Evolutionary conservation across 2,113 vertebrate species (phyloP).

Genomic region (Aspidoscelis tigris): DNA sequence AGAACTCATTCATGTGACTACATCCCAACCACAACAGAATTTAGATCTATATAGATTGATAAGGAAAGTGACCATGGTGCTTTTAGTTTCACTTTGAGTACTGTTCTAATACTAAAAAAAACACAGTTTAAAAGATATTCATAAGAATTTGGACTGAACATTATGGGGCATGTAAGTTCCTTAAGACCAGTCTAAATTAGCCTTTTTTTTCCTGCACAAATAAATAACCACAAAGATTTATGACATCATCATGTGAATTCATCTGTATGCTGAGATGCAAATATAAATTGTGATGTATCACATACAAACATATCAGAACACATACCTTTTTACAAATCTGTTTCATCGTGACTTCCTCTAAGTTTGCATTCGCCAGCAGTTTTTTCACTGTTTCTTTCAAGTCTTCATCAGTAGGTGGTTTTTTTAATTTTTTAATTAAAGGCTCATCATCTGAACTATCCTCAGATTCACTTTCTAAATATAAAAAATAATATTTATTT

Average conservation of each 20-base stretch:
- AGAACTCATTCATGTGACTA: too few relatives aligned
- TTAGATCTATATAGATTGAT: too few relatives aligned
- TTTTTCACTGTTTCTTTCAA: constrained; percentile 87
- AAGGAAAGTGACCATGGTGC: too few relatives aligned
- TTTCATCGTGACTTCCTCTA: constrained; percentile 98
- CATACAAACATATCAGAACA: neutral
- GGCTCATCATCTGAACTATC: constrained; percentile 93
- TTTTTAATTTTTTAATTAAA: constrained; percentile 92
- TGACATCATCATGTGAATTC: neutral
- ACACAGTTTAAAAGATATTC: too few relatives aligned
- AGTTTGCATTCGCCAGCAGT: constrained; percentile 87
- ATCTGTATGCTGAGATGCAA: neutral
- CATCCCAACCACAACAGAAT: too few relatives aligned
- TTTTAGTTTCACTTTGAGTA: too few relatives aligned
- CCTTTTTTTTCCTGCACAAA: neutral
- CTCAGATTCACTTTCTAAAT: constrained; percentile 82
- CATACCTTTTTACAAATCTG: constrained; percentile 92
- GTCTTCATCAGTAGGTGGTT: constrained; percentile 87
- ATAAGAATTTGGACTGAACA: too few relatives aligned
- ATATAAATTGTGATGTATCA: neutral
- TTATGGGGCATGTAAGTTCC: too few relatives aligned
- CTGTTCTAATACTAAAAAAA: too few relatives aligned
- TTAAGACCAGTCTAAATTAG: too few relatives aligned
- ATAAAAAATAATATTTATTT: constrained; percentile 37
- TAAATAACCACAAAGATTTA: neutral